Base-by-base conservation (phyloP, 64 coral and sea anemone genomes). In the Stylophora pistillata region DNA sequence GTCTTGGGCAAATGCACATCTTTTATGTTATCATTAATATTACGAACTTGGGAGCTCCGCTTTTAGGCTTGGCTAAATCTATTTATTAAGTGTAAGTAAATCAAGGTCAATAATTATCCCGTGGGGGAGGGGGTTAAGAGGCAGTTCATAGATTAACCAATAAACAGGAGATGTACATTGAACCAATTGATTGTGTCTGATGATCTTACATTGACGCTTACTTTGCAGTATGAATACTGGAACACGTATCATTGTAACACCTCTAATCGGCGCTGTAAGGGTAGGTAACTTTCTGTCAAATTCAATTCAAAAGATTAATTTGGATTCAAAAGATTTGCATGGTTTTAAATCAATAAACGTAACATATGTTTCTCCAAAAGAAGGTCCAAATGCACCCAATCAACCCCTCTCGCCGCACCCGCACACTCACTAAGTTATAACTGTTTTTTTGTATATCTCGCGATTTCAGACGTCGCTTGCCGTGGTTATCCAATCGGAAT, bases 401-500 rank as follows among this genome's bases (percentile, higher is more conserved):
- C 17, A 1, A 1, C 5, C 23, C 61, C 23, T n/a, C 61, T 18
- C 61, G 0, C 61, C 23, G 17, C 61, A 16, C 0, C 7, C 61
- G 15, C 23, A 6, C 61, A 16, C 0, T 2, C 61, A 12, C 27
- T 18, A 17, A 31, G 55, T 30, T 34, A 21, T 68, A 6, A 21
- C 58, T 13, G 58, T 18, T 60, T 15, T 15, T 68, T n/a, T 68
- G 25, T 10, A 26, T 27, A 16, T 30, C 15, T 27, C 30, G 41
- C 13, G 18, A 7, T 30, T 11, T 30, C 2, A 82, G 78, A 64
- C 58, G 14, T 65, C 30, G 31, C 57, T 0, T 82, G 78, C 20
- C 78, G 59, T 30, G 78, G 78, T 65, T n/a, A 82, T 82, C 58
- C 78, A 82, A 64, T 64, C 30, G 78, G 78, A 5, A 82, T 82